Conservation (phyloP, 2,888 invertebrate genomes). For the Ennomos quercinarius region DNA sequence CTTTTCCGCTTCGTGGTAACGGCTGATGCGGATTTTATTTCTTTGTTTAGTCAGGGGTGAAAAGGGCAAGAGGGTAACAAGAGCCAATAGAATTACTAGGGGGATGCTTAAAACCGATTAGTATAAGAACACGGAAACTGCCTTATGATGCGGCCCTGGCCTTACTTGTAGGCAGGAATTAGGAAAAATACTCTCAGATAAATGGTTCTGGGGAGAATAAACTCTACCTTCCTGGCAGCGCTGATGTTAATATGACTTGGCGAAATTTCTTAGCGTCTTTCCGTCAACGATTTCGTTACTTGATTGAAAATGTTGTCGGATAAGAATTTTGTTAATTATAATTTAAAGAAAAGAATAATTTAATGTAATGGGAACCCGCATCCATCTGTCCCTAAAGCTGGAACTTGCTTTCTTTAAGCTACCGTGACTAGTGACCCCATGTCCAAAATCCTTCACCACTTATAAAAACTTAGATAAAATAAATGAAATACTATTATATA, state of each 20-base stretch:
- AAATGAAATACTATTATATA: too few species aligned
- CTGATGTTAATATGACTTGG: constrained; percentile 3
- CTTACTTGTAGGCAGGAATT: constrained; percentile 20
- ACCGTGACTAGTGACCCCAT: too few species aligned
- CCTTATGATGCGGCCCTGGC: constrained; percentile 15
- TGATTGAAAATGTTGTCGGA: too few species aligned
- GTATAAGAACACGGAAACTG: constrained; percentile 35
- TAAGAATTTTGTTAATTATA: too few species aligned
- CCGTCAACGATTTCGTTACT: too few species aligned
- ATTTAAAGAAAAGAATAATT: too few species aligned
- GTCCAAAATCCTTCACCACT: too few species aligned
- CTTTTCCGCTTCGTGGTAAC: constrained; percentile 32
- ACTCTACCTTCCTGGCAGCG: constrained; percentile 16
- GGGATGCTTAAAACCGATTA: constrained; percentile 45
- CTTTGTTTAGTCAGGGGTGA: constrained; percentile 43
- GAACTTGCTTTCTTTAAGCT: too few species aligned
- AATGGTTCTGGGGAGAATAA: constrained; percentile 21
- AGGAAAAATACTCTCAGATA: constrained; percentile 32
- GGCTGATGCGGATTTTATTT: constrained; percentile 42
- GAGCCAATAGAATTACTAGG: constrained; percentile 42
- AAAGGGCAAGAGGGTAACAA: constrained; percentile 43
- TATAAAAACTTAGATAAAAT: too few species aligned
- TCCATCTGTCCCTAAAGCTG: too few species aligned
- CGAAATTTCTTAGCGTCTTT: too few species aligned
- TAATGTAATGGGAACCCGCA: too few species aligned